Evolutionary conservation across 2,888 invertebrate species (phyloP).

Genomic region (Lordiphosa fenestrarum): DNA sequence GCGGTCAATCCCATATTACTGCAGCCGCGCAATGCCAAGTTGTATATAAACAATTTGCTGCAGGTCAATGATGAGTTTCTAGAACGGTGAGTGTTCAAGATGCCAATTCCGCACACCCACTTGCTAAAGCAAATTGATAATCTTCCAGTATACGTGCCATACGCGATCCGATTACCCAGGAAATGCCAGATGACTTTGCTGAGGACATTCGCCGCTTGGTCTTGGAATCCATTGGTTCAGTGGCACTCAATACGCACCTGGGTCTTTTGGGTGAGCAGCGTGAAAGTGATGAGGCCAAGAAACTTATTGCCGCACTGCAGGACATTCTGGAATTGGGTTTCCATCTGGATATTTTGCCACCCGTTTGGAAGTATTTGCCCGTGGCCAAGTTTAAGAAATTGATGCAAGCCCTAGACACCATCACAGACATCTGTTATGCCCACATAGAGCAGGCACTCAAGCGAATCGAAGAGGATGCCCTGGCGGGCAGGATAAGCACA

Average conservation of each 20-base stretch:
- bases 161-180: constrained; percentile 66
- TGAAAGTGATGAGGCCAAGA: constrained; percentile 46
- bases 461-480: constrained; percentile 62
- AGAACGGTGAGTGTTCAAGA: constrained; percentile 60
- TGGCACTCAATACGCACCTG: constrained; percentile 79
- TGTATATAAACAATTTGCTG: constrained; percentile 81
- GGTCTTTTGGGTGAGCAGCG: constrained; percentile 66
- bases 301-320: constrained; percentile 44
- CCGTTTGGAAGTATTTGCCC: constrained; percentile 71
- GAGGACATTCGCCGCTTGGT: constrained; percentile 83
- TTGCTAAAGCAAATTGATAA: too few relatives aligned
- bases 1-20: constrained; percentile 86
- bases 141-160: constrained; percentile 72
- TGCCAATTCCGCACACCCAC: too few relatives aligned
- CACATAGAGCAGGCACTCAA: constrained; percentile 77
- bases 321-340: constrained; percentile 52
- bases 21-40: constrained; percentile 83
- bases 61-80: constrained; percentile 81
- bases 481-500: constrained; percentile 61
- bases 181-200: constrained; percentile 81
- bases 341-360: constrained; percentile 71
- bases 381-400: constrained; percentile 65
- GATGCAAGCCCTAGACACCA: constrained; percentile 57
- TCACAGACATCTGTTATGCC: constrained; percentile 68
- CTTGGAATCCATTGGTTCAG: constrained; percentile 81